Evolutionary conservation across 2,113 vertebrate species (phyloP), one percentile per base, ranked within the genome.

Genomic region (Willisornis vidua): DNA sequence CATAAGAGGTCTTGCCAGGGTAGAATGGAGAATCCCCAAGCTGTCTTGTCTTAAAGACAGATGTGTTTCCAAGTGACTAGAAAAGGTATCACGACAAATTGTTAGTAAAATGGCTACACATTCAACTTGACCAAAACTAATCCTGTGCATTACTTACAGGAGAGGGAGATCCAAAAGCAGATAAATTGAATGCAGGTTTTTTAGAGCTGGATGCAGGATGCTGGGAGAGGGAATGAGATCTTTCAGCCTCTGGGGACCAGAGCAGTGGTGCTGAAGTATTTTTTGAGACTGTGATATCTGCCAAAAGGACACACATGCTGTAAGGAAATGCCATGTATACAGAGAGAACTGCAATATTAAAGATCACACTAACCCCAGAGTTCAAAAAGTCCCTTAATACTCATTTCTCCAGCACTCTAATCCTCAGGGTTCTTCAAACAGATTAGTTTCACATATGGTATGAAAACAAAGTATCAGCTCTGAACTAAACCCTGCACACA

Each of bases 21-120:
- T 99, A 99, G 98, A 99, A 99, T 6, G 99, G 99, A 81, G 99
- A 99, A 97, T 99, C 98, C 46, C 99, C 99, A 86, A 99, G 98
- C 68, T 99, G 99, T 93, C 98, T 99, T 79, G 99, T 98, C 97
- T 98, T 99, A 89, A 99, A 97, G 94, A 98, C 54, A 54, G 99
- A 98, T 94, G 97, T 98, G 97, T 98, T 99, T 96, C 99, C 98
- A 95, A 98, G 97, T 10, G 99, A 98, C 98, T 98, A 85, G 22
- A 96, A 97, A 81, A 97, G 65, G 66, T 48, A 93, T 61, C 87
- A 70, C 1, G 6, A 26, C 6, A 97, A 91, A 39, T 22, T 46
- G 82, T 97, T 87, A 97, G 78, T 41, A 93, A 94, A 88, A 94
- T 8, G 9, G 41, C 84, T 52, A 91, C 26, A 72, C 54, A 68